A percentile compares a stretch with the other conserved stretches of the same genome.
These are phyloP conservation scores for Sebastes taczanowskii DNA, from an alignment of 2,797 vertebrate genomes.

Conservation along the genomic window DNA sequence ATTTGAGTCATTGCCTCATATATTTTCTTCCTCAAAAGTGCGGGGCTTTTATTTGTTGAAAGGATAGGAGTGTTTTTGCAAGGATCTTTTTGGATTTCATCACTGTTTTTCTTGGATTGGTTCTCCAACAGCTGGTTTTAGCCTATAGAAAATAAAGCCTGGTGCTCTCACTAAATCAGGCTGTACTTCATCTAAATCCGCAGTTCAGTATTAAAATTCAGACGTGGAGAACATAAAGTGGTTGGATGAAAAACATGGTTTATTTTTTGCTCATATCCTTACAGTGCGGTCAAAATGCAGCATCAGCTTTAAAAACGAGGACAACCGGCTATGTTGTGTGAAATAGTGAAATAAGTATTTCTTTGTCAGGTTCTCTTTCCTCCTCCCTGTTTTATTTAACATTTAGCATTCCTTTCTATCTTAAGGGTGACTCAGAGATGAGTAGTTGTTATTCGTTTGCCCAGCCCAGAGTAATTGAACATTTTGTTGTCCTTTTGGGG, in stretches of 20 bases:
- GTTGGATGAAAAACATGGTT: not conserved
- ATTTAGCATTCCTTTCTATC: not conserved
- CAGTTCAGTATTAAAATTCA: constrained; percentile 14
- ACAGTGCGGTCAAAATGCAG: constrained; percentile 1
- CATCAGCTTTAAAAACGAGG: not conserved
- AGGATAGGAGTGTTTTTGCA: constrained; percentile 38
- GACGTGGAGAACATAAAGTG: not conserved
- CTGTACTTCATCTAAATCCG: constrained; percentile 13
- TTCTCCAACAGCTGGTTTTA: constrained; percentile 54
- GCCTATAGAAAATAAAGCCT: constrained; percentile 20
- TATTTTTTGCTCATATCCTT: not conserved
- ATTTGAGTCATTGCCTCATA: constrained; percentile 72
- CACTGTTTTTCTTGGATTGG: constrained; percentile 33
- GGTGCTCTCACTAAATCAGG: constrained; percentile 13
- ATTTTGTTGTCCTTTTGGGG: not conserved
- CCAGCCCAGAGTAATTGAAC: not conserved
- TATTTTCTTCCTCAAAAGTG: constrained; percentile 60
- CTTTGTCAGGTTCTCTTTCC: not conserved
- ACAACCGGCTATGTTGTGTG: not conserved
- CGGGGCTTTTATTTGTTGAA: constrained; percentile 57
- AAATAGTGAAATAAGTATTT: constrained; percentile 13
- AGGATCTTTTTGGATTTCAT: constrained; percentile 48
- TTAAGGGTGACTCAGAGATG: not conserved
- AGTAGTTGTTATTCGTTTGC: not conserved
- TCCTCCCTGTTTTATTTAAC: not conserved